Evolutionary conservation across 2,113 vertebrate species (phyloP).

Genomic region (Vimba vimba): DNA sequence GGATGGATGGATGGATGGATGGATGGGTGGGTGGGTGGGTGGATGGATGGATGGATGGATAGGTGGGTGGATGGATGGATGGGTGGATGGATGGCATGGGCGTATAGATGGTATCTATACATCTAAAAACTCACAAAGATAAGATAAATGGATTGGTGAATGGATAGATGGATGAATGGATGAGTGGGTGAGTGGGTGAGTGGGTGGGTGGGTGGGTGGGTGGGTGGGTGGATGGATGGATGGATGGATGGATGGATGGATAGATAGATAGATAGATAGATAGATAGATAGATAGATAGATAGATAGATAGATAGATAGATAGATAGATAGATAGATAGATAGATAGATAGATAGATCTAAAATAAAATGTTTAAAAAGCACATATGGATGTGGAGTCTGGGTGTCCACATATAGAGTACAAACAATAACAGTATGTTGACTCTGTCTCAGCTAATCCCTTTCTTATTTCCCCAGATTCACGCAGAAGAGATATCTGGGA

Average conservation of each 20-base stretch:
- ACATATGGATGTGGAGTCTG: not conserved
- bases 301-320: not conserved
- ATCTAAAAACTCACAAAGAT: too few relatives aligned
- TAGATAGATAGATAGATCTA: not conserved
- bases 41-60: not conserved
- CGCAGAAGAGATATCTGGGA: constrained; percentile 92
- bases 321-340: not conserved
- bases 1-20: not conserved
- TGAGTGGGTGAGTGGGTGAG: not conserved
- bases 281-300: not conserved
- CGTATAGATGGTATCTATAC: too few relatives aligned
- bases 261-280: not conserved
- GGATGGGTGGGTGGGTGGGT: not conserved
- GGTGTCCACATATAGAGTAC: not conserved
- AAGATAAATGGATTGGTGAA: too few relatives aligned
- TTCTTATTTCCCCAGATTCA: constrained; percentile 78
- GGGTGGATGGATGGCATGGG: not conserved
- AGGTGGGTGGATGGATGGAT: not conserved
- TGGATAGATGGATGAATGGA: not conserved
- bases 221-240: not conserved
- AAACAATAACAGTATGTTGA: not conserved
- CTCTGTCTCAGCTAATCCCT: constrained; percentile 16
- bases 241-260: not conserved
- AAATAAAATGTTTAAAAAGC: not conserved
- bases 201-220: not conserved